phyloP scores from a whole-genome alignment of 2,888 invertebrate species.

The Drosophila tripunctata region DNA sequence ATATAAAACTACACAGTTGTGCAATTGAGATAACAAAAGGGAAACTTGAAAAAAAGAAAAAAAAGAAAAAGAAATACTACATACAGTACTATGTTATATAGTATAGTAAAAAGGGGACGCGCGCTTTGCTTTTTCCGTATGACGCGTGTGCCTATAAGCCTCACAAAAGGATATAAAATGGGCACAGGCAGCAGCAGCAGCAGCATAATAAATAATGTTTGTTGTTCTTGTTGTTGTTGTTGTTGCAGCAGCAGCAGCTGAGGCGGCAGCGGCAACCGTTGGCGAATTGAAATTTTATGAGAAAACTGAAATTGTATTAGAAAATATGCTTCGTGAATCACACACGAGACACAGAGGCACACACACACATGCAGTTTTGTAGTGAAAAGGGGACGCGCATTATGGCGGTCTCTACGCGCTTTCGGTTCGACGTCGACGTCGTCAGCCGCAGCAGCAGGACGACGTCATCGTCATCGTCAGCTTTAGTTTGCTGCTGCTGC shows the following conservation, averaged over 20 bases:
- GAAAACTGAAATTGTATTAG: conserved; percentile 75
- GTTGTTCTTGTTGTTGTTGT: conserved; percentile 41
- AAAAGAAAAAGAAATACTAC: too few relatives aligned
- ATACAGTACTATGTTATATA: background rate
- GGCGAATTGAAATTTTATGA: conserved; percentile 78
- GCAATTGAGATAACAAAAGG: conserved; percentile 77
- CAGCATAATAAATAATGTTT: conserved; percentile 69
- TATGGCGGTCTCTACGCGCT: conserved; percentile 74
- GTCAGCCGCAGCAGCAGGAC: conserved; percentile 47
- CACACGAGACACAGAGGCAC: conserved; percentile 42
- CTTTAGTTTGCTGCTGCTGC: conserved; percentile 36
- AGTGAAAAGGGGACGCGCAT: conserved; percentile 71
- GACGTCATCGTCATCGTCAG: conserved; percentile 68
- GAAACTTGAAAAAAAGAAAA: conserved; percentile 61
- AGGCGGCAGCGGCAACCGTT: conserved; percentile 58
- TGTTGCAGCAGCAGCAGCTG: background rate
- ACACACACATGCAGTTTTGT: conserved; percentile 1
- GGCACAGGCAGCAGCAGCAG: conserved; percentile 34
- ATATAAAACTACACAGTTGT: conserved; percentile 68
- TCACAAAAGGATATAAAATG: conserved; percentile 65
- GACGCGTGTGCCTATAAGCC: conserved; percentile 63
- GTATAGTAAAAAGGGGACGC: conserved; percentile 67
- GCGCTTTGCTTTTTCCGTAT: conserved; percentile 74
- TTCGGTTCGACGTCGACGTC: conserved; percentile 55
- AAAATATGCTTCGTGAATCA: conserved; percentile 73